Percentiles rank a stretch among this genome's conserved stretches.
phyloP scores from a whole-genome alignment of 1,140 invertebrate species.

The Saccostrea echinata region DNA sequence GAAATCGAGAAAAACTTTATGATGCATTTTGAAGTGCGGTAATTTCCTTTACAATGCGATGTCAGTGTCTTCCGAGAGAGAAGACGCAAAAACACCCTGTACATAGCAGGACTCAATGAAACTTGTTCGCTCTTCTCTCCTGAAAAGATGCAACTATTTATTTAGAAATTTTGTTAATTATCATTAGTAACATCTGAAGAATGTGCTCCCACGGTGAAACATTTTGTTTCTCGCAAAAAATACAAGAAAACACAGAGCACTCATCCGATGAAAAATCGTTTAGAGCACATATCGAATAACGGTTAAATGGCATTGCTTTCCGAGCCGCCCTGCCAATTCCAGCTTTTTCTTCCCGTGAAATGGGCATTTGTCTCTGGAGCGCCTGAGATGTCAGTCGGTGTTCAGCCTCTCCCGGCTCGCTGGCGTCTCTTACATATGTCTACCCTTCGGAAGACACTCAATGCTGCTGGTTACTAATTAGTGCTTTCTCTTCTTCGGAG shows the following conservation, averaged over 20 bases:
- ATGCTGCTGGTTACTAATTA: slow-evolving; percentile 44
- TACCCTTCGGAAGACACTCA: slow-evolving; percentile 19
- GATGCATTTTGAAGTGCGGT: slow-evolving; percentile 35
- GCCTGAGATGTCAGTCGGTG: slow-evolving; percentile 29
- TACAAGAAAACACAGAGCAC: slow-evolving; percentile 34
- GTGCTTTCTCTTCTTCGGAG: slow-evolving; percentile 14
- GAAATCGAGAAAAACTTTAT: slow-evolving; percentile 7
- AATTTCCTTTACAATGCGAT: slow-evolving; percentile 11
- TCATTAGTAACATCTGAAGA: slow-evolving; percentile 39
- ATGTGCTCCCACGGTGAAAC: slow-evolving; percentile 32
- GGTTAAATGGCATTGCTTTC: slow-evolving; percentile 38
- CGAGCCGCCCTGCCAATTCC: slow-evolving; percentile 36
- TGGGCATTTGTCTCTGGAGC: slow-evolving; percentile 35
- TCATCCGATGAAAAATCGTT: slow-evolving; percentile 38
- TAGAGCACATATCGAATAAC: slow-evolving; percentile 37
- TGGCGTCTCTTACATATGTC: slow-evolving; percentile 47
- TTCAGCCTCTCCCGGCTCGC: slow-evolving; percentile 6
- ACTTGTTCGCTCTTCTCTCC: slow-evolving; percentile 30
- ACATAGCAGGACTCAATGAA: slow-evolving; percentile 33
- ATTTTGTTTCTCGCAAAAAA: slow-evolving; percentile 35
- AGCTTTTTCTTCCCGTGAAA: slow-evolving; percentile 38
- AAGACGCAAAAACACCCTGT: slow-evolving; percentile 19
- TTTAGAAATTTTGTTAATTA: slow-evolving; percentile 40
- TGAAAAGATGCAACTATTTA: slow-evolving; percentile 30
- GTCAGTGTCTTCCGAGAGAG: slow-evolving; percentile 25